Evolutionary conservation across 2,113 vertebrate genomes (phyloP).

Genomic region (Rhinichthys klamathensis): DNA sequence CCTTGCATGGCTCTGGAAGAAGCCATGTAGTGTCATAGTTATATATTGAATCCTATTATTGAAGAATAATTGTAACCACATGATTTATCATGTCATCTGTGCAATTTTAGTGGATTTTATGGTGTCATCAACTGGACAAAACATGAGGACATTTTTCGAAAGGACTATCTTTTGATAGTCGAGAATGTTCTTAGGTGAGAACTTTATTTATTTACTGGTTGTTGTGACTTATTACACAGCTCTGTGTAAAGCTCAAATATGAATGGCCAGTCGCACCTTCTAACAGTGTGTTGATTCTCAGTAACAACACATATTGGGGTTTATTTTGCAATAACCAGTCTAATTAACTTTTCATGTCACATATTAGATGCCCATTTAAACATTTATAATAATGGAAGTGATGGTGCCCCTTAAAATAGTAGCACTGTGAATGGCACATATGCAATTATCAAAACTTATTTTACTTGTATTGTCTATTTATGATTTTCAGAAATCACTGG

Average conservation of each 20-base stretch:
- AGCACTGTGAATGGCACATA: not conserved
- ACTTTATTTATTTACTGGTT: too few species aligned
- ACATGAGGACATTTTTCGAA: too few species aligned
- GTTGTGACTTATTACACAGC: too few species aligned
- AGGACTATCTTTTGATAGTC: too few species aligned
- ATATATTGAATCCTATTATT: too few species aligned
- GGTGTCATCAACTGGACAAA: too few species aligned
- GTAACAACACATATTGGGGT: not conserved
- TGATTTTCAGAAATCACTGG: slow-evolving; percentile 1
- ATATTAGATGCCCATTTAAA: not conserved
- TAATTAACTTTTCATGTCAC: not conserved
- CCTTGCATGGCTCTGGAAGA: not conserved
- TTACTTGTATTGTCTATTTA: not conserved
- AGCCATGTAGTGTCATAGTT: not conserved
- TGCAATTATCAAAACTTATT: not conserved
- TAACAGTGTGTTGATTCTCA: not conserved
- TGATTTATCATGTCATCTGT: too few species aligned
- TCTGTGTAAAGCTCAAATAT: not conserved
- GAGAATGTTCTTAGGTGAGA: too few species aligned
- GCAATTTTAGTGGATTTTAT: too few species aligned
- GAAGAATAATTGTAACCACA: too few species aligned
- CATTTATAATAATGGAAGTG: too few species aligned
- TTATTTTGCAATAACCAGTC: not conserved
- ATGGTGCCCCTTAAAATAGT: too few species aligned
- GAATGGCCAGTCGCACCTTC: not conserved